Evolutionary conservation across 2,888 invertebrate species (phyloP).

Genomic region (Doris montereyensis): DNA sequence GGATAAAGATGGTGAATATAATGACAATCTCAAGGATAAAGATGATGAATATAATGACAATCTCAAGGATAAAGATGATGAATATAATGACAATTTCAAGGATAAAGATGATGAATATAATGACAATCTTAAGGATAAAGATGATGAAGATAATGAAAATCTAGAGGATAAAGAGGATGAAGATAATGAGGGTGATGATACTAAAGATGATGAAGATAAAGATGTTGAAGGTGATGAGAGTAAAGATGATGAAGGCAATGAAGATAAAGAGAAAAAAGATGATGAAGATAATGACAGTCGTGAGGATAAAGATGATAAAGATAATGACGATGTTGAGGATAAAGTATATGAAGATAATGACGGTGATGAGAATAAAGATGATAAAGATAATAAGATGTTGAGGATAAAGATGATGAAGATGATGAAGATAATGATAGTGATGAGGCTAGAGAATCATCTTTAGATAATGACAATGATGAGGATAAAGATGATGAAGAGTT

Average conservation of each 20-base stretch:
- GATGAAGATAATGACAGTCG: not conserved
- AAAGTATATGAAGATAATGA: not conserved
- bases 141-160: no score
- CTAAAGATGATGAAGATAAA: not conserved
- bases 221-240: not conserved
- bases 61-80: no score
- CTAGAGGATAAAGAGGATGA: no score
- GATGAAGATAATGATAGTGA: not conserved
- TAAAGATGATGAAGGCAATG: not conserved
- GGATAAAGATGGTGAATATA: no score
- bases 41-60: no score
- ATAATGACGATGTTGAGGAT: not conserved
- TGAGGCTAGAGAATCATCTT: no score
- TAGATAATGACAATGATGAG: not conserved
- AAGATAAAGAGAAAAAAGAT: not conserved
- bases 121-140: no score
- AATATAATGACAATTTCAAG: no score
- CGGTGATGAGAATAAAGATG: not conserved
- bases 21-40: no score
- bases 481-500: not conserved
- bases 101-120: no score
- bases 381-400: not conserved
- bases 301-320: not conserved
- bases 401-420: not conserved
- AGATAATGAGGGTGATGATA: not conserved